phyloP scores from a whole-genome alignment of 1,140 invertebrate species.

The Sinella curviseta region DNA sequence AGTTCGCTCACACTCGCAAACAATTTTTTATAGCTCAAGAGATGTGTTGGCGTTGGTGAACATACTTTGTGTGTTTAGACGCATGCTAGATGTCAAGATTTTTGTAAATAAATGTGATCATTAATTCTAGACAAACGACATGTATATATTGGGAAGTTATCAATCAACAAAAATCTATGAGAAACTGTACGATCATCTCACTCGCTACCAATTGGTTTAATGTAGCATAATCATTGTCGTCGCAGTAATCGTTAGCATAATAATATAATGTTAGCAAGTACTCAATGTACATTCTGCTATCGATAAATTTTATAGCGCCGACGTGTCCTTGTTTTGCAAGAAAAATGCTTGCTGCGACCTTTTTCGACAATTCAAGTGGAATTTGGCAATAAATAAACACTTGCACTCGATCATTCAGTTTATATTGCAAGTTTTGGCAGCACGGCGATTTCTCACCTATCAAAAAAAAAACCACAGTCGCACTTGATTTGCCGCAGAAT shows the following conservation, averaged over 20 bases:
- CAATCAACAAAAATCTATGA: not conserved
- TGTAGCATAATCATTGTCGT: too few species aligned
- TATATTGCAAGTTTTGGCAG: too few species aligned
- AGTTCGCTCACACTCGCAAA: not conserved
- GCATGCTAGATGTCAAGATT: too few species aligned
- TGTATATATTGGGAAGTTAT: not conserved
- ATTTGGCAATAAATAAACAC: conserved; percentile 5
- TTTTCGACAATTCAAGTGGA: conserved; percentile 9
- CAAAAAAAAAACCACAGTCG: not conserved
- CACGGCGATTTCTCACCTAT: too few species aligned
- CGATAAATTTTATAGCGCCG: not conserved
- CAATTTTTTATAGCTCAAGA: too few species aligned
- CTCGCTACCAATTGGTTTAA: too few species aligned
- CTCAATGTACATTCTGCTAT: too few species aligned
- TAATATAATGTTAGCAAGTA: too few species aligned
- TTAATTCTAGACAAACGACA: not conserved
- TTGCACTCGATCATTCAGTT: not conserved
- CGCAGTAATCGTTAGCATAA: too few species aligned
- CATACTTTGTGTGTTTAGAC: too few species aligned
- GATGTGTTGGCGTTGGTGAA: too few species aligned
- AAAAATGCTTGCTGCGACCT: conserved; percentile 4
- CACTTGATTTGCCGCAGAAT: not conserved
- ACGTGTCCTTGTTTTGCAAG: conserved; percentile 1
- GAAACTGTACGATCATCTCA: not conserved
- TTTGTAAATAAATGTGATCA: too few species aligned